Percentiles rank a stretch among this genome's conserved stretches.
Evolutionary conservation across 2,113 vertebrate species (phyloP).

Genomic region (Crotalus tigris): DNA sequence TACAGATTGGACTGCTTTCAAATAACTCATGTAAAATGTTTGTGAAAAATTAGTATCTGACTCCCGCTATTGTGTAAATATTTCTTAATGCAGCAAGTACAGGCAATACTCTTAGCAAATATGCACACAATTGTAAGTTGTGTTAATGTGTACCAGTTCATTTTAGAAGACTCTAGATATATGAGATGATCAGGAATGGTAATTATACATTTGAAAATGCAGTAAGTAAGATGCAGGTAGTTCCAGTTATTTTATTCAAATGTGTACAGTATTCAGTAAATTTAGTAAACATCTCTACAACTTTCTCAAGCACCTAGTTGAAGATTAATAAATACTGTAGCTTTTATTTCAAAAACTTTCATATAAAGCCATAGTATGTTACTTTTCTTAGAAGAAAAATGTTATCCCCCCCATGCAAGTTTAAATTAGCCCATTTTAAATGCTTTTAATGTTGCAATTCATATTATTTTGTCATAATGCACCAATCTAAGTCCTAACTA

Average conservation of each 20-base stretch:
- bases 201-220: not conserved
- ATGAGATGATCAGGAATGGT: not conserved
- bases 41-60: conserved; percentile 40
- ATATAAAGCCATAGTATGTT: not conserved
- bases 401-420: not conserved
- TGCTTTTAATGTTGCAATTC: conserved; percentile 1
- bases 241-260: not conserved
- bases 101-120: not conserved
- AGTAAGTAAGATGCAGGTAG: not conserved
- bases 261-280: not conserved
- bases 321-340: not conserved
- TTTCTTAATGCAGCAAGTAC: not conserved
- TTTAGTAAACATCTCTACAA: not conserved
- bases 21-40: conserved; percentile 51
- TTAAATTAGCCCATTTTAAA: conserved; percentile 3
- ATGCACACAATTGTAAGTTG: not conserved
- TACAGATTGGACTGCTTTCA: conserved; percentile 44
- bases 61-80: not conserved
- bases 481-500: not conserved
- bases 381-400: not conserved
- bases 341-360: not conserved
- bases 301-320: not conserved
- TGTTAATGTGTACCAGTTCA: not conserved
- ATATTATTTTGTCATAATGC: conserved; percentile 8
- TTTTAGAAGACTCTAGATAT: not conserved